Base-by-base conservation (phyloP, 2,113 vertebrate genomes). In the Ageneiosus marmoratus region DNA sequence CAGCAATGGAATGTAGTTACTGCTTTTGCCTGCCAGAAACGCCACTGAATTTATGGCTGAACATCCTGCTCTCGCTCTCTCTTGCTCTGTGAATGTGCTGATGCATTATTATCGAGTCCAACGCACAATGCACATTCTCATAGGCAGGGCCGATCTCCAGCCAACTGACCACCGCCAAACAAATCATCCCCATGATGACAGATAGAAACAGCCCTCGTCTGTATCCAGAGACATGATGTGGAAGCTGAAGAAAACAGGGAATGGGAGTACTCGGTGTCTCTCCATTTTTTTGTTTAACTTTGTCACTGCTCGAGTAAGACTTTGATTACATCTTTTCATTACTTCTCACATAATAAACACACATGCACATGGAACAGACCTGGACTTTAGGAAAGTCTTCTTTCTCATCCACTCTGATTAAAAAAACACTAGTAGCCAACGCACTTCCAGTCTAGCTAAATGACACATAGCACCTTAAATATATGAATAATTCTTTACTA, bases 81-180 rank as follows among this genome's bases (percentile, higher is more conserved):
- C 58, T 24, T 11, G 2, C 60, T 60, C 83, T 81, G 87, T 86
- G 89, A 91, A 91, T 84, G 85, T 89, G 88, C 90, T 90, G 84
- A 89, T 89, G 89, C 83, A 90, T 88, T 82, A 90, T 88, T 80
- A 50, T 86, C 79, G 80, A 70, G 65, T 86, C 58, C 72, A 86
- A 82, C 11, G 74, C 84, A 77, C 81, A 86, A 92, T 55, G 51
- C 89, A 88, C 83, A 22, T 72, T 80, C 55, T 67, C 85, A n/a
- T 86, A 86, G 53, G 83, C 75, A 78, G 9, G 79, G 82, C 75
- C 60, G 65, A 81, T 78, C 87, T 83, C 79, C 85, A 86, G 86
- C 79, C 85, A 65, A 86, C 78, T 32, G 84, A 73, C 87, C 86
- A 85, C 86, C 86, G 88, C 87, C 89, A 89, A 91, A 87, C 88